phyloP scores from a whole-genome alignment of 2,113 vertebrate species.

The Motacilla alba region DNA sequence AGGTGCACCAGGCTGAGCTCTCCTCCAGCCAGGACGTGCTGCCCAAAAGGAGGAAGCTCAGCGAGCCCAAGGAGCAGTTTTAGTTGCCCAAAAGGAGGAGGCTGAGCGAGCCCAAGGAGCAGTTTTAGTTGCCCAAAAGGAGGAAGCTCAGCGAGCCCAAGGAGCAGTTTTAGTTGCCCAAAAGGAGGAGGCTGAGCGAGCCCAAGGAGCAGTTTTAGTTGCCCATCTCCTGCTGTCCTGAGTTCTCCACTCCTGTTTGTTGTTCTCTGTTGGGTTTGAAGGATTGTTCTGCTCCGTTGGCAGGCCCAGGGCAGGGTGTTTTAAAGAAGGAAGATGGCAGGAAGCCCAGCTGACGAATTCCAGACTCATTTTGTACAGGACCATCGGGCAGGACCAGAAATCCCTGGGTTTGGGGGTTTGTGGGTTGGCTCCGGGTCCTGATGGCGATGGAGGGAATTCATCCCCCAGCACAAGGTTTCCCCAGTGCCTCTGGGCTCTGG shows the following conservation, averaged over 20 bases:
- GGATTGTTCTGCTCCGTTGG: not conserved
- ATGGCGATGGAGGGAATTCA: rapidly evolving
- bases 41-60: constrained; percentile 80
- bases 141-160: too few species aligned
- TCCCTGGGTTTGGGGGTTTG: not conserved
- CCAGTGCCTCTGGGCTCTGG: rapidly evolving
- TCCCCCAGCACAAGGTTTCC: not conserved
- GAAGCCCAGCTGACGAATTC: not conserved
- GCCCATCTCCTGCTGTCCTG: not conserved
- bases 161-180: constrained; percentile 6
- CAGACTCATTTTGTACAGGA: rapidly evolving
- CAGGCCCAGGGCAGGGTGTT: not conserved
- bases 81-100: constrained; percentile 10
- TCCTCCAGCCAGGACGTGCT: constrained; percentile 79
- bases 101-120: not conserved
- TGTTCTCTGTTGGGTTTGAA: not conserved
- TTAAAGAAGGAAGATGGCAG: not conserved
- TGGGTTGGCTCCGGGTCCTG: not conserved
- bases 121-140: not conserved
- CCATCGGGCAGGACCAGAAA: not conserved
- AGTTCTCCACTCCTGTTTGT: not conserved
- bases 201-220: constrained; percentile 77
- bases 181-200: constrained; percentile 82
- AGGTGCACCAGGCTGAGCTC: constrained; percentile 75
- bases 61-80: constrained; percentile 81